Evolutionary conservation across 2,888 invertebrate genomes (phyloP).

Genomic region (Drosophila vallismaia): DNA sequence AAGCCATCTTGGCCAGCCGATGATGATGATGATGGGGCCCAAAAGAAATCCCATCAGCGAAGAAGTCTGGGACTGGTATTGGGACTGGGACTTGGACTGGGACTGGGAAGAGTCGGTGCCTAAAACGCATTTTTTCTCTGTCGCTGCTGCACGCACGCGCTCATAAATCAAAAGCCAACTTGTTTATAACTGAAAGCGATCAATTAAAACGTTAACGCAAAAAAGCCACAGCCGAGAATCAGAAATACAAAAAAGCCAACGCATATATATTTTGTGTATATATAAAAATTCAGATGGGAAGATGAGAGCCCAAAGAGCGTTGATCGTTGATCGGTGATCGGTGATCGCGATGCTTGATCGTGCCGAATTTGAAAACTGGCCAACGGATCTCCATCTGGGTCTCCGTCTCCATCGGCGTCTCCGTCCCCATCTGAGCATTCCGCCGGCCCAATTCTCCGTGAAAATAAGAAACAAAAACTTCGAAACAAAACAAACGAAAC

Average conservation of each 20-base stretch:
- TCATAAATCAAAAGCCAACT: conserved; percentile 78
- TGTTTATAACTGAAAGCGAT: conserved; percentile 78
- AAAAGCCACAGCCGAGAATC: conserved; percentile 44
- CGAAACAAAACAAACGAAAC: conserved; percentile 8
- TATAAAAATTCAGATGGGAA: conserved; percentile 37
- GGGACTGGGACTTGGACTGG: conserved; percentile 2
- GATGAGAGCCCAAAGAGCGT: conserved; percentile 32
- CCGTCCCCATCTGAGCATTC: conserved; percentile 52
- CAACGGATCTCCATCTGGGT: conserved; percentile 40
- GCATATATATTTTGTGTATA: background rate
- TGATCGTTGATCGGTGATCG: conserved; percentile 46
- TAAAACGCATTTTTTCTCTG: conserved; percentile 70
- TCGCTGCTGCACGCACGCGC: conserved; percentile 76
- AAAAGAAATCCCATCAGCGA: conserved; percentile 41
- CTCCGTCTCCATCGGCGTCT: background rate
- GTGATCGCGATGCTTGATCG: conserved; percentile 65
- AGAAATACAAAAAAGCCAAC: conserved; percentile 10
- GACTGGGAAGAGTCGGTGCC: conserved; percentile 56
- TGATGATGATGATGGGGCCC: conserved; percentile 26
- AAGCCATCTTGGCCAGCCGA: conserved; percentile 3
- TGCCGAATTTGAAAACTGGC: conserved; percentile 63
- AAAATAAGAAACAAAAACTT: conserved; percentile 49
- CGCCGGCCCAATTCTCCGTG: conserved; percentile 70
- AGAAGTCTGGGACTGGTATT: conserved; percentile 4
- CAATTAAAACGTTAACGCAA: conserved; percentile 79